Evolutionary conservation across 2,797 vertebrate genomes (phyloP).

Genomic region (Gambelia wislizenii): DNA sequence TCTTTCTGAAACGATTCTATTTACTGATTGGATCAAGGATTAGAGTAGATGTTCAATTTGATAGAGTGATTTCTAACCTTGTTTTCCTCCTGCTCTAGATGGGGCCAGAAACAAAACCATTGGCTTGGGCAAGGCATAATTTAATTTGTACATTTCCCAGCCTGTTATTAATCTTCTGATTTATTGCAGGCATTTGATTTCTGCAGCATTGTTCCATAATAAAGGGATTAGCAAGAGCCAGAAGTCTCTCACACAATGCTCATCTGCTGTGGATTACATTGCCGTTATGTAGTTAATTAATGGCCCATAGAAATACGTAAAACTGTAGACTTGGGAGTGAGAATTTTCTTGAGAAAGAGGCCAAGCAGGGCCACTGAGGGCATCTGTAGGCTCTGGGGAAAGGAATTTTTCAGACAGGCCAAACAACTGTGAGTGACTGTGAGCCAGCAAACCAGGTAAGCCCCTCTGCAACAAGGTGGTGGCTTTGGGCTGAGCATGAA

Average conservation of each 20-base stretch:
- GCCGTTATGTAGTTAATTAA: constrained; percentile 56
- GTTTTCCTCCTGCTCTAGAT: constrained; percentile 44
- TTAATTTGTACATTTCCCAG: constrained; percentile 72
- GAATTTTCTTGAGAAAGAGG: constrained; percentile 21
- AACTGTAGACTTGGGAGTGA: constrained; percentile 20
- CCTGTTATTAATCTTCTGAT: constrained; percentile 54
- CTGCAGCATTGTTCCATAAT: constrained; percentile 45
- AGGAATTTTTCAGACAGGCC: no score
- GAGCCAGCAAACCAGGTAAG: no score
- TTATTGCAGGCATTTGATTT: constrained; percentile 66
- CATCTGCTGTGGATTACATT: constrained; percentile 66
- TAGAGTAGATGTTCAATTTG: constrained; percentile 48
- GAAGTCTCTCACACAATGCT: constrained; percentile 58
- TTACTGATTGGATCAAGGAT: constrained; percentile 31
- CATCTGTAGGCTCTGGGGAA: no score
- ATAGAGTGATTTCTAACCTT: constrained; percentile 54
- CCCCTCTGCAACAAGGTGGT: no score
- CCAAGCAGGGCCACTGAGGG: neutral
- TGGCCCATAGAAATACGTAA: constrained; percentile 54
- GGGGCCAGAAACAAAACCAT: neutral
- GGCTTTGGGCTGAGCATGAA: no score
- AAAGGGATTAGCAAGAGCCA: constrained; percentile 63
- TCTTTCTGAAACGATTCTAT: constrained; percentile 17
- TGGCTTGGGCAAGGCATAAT: constrained; percentile 58
- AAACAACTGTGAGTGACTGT: no score